phyloP scores from a whole-genome alignment of 2,797 vertebrate species.

The Rallus crepitans region DNA sequence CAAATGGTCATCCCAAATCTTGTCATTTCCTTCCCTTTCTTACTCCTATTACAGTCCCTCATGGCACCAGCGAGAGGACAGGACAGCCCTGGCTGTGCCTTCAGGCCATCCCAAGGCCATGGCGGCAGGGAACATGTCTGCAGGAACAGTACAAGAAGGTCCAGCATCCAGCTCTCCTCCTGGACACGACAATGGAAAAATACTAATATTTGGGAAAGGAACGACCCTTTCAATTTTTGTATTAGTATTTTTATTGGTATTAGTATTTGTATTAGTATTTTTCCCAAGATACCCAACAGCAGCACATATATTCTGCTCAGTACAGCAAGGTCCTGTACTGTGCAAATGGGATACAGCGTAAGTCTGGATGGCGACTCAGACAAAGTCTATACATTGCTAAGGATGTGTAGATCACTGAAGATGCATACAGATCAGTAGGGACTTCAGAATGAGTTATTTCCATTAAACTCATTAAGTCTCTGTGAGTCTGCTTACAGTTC shows the following conservation, averaged over 20 bases:
- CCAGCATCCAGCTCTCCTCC: neutral
- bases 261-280: neutral
- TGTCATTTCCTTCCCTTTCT: neutral
- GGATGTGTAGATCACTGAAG: neutral
- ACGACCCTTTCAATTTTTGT: too few species aligned
- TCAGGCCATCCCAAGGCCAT: neutral
- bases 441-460: neutral
- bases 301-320: neutral
- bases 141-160: neutral
- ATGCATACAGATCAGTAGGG: neutral
- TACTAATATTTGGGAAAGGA: too few species aligned
- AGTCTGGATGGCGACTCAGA: neutral
- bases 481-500: neutral
- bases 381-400: neutral
- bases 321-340: neutral
- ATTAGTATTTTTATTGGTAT: too few species aligned
- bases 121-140: fast-evolving
- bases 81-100: neutral
- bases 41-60: neutral
- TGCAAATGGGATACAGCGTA: neutral
- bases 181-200: neutral
- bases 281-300: neutral
- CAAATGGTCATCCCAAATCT: neutral
- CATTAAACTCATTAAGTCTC: neutral
- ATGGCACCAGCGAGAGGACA: neutral